Evolutionary conservation across 2,888 invertebrate species (phyloP), one percentile per base, ranked within the genome.

Genomic region (Ochropleura leucogaster): DNA sequence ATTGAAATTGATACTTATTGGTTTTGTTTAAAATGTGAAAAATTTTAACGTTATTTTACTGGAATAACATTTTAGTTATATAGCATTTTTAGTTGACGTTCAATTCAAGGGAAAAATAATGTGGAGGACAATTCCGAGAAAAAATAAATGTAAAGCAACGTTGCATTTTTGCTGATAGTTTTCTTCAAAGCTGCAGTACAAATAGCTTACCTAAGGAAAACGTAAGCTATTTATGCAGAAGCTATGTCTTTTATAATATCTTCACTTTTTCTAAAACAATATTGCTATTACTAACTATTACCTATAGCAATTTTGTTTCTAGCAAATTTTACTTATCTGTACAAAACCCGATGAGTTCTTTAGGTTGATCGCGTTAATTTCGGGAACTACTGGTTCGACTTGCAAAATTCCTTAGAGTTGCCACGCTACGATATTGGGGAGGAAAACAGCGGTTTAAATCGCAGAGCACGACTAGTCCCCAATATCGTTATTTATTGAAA

Each of bases 1-100:
- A 42, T 40, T 75, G 46, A 62, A 60, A 65, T 59, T 69, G 44
- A 4, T 60, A n/a, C 55, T n/a, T 16, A 55, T 66, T 7, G 10
- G 16, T 65, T 59, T 46, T 6, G 16, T 63, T 69, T 20, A 57
- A 47, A 30, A 1, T 44, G 44, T 53, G 16, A 60, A 5, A 14
- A n/a, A 77, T 44, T 8, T 30, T 46, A 40, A 57, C 44, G 5
- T 55, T 63, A 49, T 20, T 51, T 55, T 18, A 57, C 12, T 12
- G 8, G 0, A 14, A 8, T 10, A 49, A 40, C 51, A 10, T 47
- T 71, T 62, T 8, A 47, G 42, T 46, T 42, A 63, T 62, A 20
- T 40, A 12, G 18, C 59, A 1, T 60, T 53, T 47, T 0, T 47
- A 16, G 49, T 49, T 51, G 30, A 18, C 18, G 46, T 60, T 62